These are phyloP conservation scores for Numenius arquata DNA, from an alignment of 2,113 vertebrate species.

Conservation along the genomic window DNA sequence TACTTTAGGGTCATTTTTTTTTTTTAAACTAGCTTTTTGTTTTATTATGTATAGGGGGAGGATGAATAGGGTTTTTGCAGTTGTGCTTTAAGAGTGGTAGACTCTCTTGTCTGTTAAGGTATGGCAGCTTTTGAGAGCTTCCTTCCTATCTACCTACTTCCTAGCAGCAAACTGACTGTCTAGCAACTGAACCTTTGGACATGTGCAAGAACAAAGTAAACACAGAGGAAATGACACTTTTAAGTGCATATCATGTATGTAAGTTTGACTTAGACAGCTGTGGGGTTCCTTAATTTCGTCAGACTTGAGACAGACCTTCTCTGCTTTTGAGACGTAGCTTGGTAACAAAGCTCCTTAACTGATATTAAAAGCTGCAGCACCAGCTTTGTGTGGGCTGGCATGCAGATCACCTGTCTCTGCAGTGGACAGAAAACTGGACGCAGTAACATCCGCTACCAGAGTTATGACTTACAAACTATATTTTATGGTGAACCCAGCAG, in stretches of 20 bases:
- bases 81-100: not conserved
- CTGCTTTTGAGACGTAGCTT: not conserved
- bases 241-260: not conserved
- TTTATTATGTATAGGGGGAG: not conserved
- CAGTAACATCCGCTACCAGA: not conserved
- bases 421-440: no score
- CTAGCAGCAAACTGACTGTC: not conserved
- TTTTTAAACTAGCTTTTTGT: not conserved
- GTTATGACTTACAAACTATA: not conserved
- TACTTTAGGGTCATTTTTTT: not conserved
- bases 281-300: not conserved
- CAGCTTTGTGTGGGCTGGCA: not conserved
- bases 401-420: not conserved
- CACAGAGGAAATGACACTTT: not conserved
- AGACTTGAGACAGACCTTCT: not conserved
- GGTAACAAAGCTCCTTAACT: not conserved
- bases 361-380: not conserved
- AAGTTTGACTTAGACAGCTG: not conserved
- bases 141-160: not conserved
- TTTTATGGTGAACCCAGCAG: not conserved
- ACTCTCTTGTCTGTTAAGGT: not conserved
- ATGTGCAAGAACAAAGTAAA: not conserved
- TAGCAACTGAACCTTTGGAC: not conserved
- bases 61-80: not conserved
- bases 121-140: not conserved